Evolutionary conservation across 2,888 invertebrate genomes (phyloP).

Genomic region (Drosophila antonietae): DNA sequence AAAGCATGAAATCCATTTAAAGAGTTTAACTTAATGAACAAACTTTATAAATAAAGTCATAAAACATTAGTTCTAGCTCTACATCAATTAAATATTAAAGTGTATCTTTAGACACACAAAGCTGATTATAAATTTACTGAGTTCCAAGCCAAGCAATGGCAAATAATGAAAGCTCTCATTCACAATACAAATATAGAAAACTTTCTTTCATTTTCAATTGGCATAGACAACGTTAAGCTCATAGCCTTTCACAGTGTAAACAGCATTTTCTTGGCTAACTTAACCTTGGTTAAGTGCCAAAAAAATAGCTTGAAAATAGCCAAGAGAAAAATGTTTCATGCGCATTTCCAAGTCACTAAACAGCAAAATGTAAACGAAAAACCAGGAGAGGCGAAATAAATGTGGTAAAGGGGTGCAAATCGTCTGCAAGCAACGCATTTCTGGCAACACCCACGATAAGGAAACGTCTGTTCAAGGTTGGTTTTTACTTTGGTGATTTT

Average conservation of each 20-base stretch:
- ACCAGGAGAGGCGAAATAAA: neutral
- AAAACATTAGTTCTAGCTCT: too few relatives aligned
- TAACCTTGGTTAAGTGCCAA: constrained; percentile 73
- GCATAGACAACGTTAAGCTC: neutral
- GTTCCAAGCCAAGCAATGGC: too few relatives aligned
- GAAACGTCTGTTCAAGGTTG: constrained; percentile 32
- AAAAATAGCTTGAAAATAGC: constrained; percentile 25
- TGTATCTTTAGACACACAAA: too few relatives aligned
- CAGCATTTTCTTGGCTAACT: constrained; percentile 14
- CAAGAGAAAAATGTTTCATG: constrained; percentile 1
- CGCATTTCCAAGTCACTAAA: constrained; percentile 58
- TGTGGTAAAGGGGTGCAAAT: neutral
- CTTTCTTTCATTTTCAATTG: constrained; percentile 4
- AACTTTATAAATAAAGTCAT: too few relatives aligned
- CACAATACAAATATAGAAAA: neutral
- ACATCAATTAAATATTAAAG: too few relatives aligned
- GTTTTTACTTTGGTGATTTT: constrained; percentile 4
- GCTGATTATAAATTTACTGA: too few relatives aligned
- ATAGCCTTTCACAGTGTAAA: too few relatives aligned
- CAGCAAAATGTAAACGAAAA: constrained; percentile 21
- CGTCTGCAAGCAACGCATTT: constrained; percentile 30
- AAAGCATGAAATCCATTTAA: too few relatives aligned
- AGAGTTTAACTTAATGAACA: too few relatives aligned
- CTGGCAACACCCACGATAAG: constrained; percentile 40
- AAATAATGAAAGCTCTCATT: neutral